Evolutionary conservation across 2,888 invertebrate species (phyloP), one percentile per base, ranked within the genome.

Genomic region (Rotaria magnacalcarata): DNA sequence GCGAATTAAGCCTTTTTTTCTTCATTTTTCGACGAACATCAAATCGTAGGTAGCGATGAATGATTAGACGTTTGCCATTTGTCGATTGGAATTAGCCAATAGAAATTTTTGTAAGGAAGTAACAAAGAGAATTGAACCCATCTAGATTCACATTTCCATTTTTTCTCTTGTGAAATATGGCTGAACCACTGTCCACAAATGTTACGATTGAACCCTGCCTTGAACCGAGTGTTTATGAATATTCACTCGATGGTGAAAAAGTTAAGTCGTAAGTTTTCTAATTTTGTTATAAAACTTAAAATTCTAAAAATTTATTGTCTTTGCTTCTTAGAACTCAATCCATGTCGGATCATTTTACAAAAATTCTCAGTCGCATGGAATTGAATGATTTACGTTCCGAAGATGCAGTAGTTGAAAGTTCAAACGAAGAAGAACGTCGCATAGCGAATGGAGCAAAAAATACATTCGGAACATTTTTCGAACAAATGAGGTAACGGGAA

Each of bases 151-250:
- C 52, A 52, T 52, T 52, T 52, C 14, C 2, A 34, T 34, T 34
- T 34, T 34, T 34, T 34, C 34, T 34, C 8, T 52, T 54, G 21
- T 54, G 5, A 54, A 54, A 54, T 21, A 67, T 67, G 67, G 67
- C 67, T 5, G 67, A 67, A 67, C 27, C 67, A 41, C 16, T 67
- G 5, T 67, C 67, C 34, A 67, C 67, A 67, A 80, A 80, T 80
- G 80, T 80, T 10, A 80, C 47, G 24, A 80, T 80, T 47, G 80
- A 80, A 80, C 80, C 80, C 14, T 80, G 43, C 47, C 47, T 80
- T 24, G 80, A 80, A 47, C 11, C 80, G 11, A n/a, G 80, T 80
- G 80, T 80, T n/a, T 80, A 80, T 80, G 80, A 80, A n/a, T 80
- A 80, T 47, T 7, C 80, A n/a, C 47, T 80, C 19, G 80, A 80